Evolutionary conservation across 2,113 vertebrate species (phyloP).

Genomic region (Danio rerio): DNA sequence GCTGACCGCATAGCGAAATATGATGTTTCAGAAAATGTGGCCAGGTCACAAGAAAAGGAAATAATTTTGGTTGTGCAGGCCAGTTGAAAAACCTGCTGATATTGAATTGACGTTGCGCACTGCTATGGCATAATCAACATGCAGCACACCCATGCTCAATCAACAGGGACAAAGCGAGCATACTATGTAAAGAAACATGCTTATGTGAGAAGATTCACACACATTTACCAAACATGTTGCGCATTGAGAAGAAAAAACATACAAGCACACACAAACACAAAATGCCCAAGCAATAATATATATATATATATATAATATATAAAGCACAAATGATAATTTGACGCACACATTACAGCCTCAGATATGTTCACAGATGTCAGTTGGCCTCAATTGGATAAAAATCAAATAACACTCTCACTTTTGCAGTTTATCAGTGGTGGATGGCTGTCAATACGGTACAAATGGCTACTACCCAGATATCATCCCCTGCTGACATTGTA

Average conservation of each 20-base stretch:
- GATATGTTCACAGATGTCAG: constrained; percentile 2
- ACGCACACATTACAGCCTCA: background rate
- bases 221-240: constrained; percentile 32
- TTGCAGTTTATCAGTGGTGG: constrained; percentile 30
- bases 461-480: constrained; percentile 77
- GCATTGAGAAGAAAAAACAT: constrained; percentile 3
- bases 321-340: constrained; percentile 15
- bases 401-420: background rate
- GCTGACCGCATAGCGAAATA: constrained; percentile 39
- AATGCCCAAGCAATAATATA: background rate
- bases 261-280: constrained; percentile 27
- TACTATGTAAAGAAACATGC: constrained; percentile 31
- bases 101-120: background rate
- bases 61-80: constrained; percentile 12
- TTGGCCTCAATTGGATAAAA: background rate
- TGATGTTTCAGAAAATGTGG: constrained; percentile 2
- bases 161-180: constrained; percentile 43
- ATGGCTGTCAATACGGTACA: constrained; percentile 46
- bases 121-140: background rate
- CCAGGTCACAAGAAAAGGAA: background rate
- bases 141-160: constrained; percentile 44
- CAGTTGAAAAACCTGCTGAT: constrained; percentile 2
- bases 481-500: constrained; percentile 80
- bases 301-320: background rate
- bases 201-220: constrained; percentile 18